These are phyloP conservation scores for Caretta caretta DNA, from an alignment of 2,113 vertebrate genomes.

Conservation along the genomic window DNA sequence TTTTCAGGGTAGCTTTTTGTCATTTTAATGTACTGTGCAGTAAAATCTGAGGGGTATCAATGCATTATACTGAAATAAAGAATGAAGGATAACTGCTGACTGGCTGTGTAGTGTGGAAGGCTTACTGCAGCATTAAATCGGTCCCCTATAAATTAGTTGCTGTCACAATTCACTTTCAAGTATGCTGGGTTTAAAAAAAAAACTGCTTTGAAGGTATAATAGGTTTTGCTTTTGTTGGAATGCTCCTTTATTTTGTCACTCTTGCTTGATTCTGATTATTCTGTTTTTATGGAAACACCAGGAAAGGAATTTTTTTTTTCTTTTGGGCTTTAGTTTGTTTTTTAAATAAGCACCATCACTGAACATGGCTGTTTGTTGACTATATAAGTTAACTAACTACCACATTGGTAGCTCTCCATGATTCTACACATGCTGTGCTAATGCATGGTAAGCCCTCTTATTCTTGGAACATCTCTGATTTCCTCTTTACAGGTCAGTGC, in stretches of 20 bases:
- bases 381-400: background rate
- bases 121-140: background rate
- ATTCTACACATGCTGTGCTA: background rate
- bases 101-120: background rate
- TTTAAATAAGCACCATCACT: background rate
- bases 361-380: background rate
- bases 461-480: background rate
- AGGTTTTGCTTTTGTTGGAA: background rate
- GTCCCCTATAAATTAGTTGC: background rate
- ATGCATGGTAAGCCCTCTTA: background rate
- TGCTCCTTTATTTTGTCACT: background rate
- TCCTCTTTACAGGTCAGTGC: conserved; percentile 24
- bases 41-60: background rate
- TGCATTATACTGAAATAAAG: background rate
- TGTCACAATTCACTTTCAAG: background rate
- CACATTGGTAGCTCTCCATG: rapidly evolving
- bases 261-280: background rate
- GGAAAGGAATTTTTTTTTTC: rapidly evolving
- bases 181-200: background rate
- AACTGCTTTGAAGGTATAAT: background rate
- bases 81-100: background rate
- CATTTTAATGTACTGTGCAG: background rate
- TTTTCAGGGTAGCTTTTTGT: background rate
- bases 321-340: background rate
- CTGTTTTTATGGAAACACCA: background rate